Evolutionary conservation across 2,797 vertebrate genomes (phyloP).

Genomic region (Melanotaenia pygmaea): DNA sequence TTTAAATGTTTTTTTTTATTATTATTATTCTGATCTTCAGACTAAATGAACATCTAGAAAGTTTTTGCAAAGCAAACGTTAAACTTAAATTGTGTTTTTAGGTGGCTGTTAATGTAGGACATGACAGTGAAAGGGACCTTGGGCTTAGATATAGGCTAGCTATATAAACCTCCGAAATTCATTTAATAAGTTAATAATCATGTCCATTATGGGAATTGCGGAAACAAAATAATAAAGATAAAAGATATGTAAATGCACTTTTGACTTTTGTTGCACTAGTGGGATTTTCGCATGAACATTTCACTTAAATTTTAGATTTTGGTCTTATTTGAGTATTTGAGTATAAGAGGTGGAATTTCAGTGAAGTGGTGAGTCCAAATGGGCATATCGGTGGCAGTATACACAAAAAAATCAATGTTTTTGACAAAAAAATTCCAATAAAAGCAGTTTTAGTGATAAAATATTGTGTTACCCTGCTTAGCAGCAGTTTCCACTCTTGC

Average conservation of each 20-base stretch:
- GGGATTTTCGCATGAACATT: not conserved
- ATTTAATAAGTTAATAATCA: slow-evolving; percentile 28
- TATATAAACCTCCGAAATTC: slow-evolving; percentile 27
- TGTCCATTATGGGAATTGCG: not conserved
- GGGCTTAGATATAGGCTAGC: slow-evolving; percentile 11
- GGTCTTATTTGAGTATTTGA: not conserved
- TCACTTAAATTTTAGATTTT: not conserved
- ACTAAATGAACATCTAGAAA: not conserved
- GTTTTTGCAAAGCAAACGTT: slow-evolving; percentile 24
- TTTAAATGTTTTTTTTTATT: not conserved
- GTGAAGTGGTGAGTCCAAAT: too few species aligned
- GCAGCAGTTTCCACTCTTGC: slow-evolving; percentile 9
- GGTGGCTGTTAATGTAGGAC: not conserved
- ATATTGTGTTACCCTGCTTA: not conserved
- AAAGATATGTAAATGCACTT: not conserved
- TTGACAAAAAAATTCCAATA: slow-evolving; percentile 13
- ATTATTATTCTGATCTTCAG: not conserved
- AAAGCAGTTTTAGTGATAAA: slow-evolving; percentile 1
- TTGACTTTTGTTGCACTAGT: not conserved
- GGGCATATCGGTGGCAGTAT: too few species aligned
- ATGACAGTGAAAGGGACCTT: not conserved
- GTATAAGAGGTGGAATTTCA: too few species aligned
- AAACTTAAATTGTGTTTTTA: not conserved
- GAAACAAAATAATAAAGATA: not conserved
- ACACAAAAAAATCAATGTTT: not conserved